A percentile compares a stretch with the other conserved stretches of the same genome.
Conservation (phyloP, 2,888 invertebrate genomes). For the Drosophila gaucha region DNA sequence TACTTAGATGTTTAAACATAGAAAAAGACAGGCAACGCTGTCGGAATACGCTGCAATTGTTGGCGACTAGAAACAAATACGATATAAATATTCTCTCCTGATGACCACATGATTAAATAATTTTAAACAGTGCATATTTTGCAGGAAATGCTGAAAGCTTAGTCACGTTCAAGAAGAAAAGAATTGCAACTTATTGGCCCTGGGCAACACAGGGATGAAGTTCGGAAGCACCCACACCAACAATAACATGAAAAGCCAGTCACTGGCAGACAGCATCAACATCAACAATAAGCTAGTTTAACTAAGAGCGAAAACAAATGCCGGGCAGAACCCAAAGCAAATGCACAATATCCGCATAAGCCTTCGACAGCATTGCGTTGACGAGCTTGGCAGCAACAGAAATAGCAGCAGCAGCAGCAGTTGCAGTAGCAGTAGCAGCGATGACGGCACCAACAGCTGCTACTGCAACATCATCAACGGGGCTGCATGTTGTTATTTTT, state of each 20-base stretch:
- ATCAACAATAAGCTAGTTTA: slow-evolving; percentile 73
- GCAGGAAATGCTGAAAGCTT: slow-evolving; percentile 9
- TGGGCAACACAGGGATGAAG: slow-evolving; percentile 35
- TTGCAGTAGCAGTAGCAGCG: slow-evolving; percentile 19
- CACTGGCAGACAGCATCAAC: slow-evolving; percentile 50
- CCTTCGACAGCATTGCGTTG: slow-evolving; percentile 71
- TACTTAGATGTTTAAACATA: background rate
- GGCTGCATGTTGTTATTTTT: slow-evolving; percentile 10
- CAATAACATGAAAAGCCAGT: slow-evolving; percentile 41
- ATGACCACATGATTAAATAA: background rate
- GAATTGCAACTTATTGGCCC: slow-evolving; percentile 49
- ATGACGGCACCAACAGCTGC: slow-evolving; percentile 49
- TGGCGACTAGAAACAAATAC: background rate
- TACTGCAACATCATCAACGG: slow-evolving; percentile 62
- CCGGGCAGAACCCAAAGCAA: slow-evolving; percentile 60
- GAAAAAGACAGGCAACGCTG: slow-evolving; percentile 3
- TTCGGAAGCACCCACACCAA: slow-evolving; percentile 31
- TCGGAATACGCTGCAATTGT: slow-evolving; percentile 34
- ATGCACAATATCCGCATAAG: slow-evolving; percentile 76
- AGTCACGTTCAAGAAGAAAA: slow-evolving; percentile 43
- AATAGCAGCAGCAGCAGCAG: slow-evolving; percentile 10
- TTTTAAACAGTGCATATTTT: background rate
- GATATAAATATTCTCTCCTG: background rate
- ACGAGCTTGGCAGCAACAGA: slow-evolving; percentile 36
- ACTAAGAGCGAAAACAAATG: slow-evolving; percentile 73